Percentiles rank a stretch among this genome's conserved stretches.
Conservation (phyloP, 1,140 invertebrate genomes). For the Danaus plexippus region DNA sequence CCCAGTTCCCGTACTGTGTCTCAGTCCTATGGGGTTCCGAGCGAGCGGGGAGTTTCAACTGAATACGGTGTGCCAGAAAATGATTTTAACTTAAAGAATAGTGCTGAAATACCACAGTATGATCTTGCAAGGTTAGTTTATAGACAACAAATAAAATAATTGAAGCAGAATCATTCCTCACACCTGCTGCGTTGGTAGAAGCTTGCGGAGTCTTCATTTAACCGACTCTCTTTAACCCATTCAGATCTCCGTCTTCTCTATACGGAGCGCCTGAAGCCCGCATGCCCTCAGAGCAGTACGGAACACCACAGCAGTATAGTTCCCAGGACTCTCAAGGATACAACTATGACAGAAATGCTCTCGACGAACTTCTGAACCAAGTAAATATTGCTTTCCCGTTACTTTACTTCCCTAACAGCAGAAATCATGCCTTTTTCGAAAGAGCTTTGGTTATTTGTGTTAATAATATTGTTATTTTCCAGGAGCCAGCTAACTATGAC, state of each 20-base stretch:
- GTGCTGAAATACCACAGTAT: too few relatives aligned
- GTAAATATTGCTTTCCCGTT: slow-evolving; percentile 19
- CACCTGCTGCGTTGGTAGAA: too few relatives aligned
- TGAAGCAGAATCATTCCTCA: too few relatives aligned
- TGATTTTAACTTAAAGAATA: too few relatives aligned
- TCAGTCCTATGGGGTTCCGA: slow-evolving; percentile 43
- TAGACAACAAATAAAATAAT: too few relatives aligned
- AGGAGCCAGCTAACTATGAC: slow-evolving; percentile 80
- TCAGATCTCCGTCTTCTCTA: slow-evolving; percentile 46
- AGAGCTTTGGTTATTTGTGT: neutral
- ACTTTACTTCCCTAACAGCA: too few relatives aligned
- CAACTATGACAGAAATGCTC: slow-evolving; percentile 38
- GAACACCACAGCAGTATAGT: slow-evolving; percentile 26
- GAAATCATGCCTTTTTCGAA: neutral
- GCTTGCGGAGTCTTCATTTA: too few relatives aligned
- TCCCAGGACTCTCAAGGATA: slow-evolving; percentile 32
- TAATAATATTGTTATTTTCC: slow-evolving; percentile 8
- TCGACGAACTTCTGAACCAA: slow-evolving; percentile 50
- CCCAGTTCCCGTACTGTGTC: slow-evolving; percentile 28
- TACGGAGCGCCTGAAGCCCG: slow-evolving; percentile 45
- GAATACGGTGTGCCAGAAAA: slow-evolving; percentile 42
- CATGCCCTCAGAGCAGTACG: slow-evolving; percentile 52
- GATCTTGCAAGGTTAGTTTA: too few relatives aligned
- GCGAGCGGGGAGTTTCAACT: slow-evolving; percentile 32
- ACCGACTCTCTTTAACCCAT: neutral